Evolutionary conservation across 1,140 invertebrate species (phyloP), one percentile per base, ranked within the genome.

Genomic region (Adelges cooleyi): DNA sequence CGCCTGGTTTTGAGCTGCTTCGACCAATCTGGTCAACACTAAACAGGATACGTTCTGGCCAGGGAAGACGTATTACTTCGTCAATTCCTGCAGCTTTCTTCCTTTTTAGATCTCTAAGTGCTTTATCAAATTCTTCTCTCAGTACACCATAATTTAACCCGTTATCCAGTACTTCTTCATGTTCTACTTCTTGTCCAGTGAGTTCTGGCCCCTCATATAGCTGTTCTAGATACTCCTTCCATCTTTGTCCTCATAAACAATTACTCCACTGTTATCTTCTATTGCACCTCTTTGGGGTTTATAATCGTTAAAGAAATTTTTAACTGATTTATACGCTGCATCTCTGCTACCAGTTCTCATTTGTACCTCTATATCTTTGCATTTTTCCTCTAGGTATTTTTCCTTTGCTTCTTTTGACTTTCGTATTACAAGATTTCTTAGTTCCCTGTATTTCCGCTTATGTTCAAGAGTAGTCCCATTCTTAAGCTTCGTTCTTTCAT

Each of bases 331-430:
- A 50, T 50, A 50, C 23, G 15, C 2, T 27, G 48, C 48, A 50
- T 50, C 23, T 50, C 48, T 50, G 48, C 13, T 50, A 50, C 48
- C 48, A 27, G 2, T 49, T 13, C 46, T 49, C 20, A 23, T 49
- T 25, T 49, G 48, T 50, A 27, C 23, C 48, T 50, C 23, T 50
- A 50, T 50, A 2, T 50, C 48, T 50, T 50, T 50, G 48, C 48
- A 50, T 50, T 50, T 50, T 50, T 50, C 27, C n/a, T 50, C 22
- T 33, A 50, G 18, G 8, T 6, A 33, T 27, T 1, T 27, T 48
- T 50, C 62, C 33, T 65, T 65, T 23, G n/a, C 56, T 62, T 25
- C 42, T 44, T 42, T 62, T 42, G n/a, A 20, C 25, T 62, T 44
- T 25, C 18, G 44, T 22, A 49, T 48, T 23, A 65, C 48, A 49